phyloP scores from a whole-genome alignment of 2,113 vertebrate genomes.

The Austrofundulus limnaeus region DNA sequence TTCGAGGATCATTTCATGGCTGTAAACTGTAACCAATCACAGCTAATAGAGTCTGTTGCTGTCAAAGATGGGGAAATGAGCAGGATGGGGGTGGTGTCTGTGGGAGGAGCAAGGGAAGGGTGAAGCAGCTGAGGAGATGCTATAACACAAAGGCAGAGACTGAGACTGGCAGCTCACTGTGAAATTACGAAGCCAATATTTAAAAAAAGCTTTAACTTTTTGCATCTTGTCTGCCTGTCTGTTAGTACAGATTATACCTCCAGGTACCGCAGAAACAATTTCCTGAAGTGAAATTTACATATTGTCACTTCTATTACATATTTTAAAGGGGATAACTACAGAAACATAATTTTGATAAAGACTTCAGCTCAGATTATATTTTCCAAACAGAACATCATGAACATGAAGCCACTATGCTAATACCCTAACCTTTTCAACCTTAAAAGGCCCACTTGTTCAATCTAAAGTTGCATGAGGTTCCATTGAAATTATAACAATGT shows the following conservation, averaged over 20 bases:
- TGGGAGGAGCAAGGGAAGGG: conserved; percentile 14
- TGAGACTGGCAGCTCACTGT: conserved; percentile 52
- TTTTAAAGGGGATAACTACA: conserved; percentile 45
- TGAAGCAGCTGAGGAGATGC: conserved; percentile 33
- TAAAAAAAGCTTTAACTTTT: conserved; percentile 59
- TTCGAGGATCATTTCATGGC: conserved; percentile 62
- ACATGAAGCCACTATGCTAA: conserved; percentile 18
- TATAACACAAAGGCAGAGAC: conserved; percentile 35
- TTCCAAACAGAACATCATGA: conserved; percentile 16
- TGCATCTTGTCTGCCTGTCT: conserved; percentile 20
- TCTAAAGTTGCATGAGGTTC: too few relatives aligned
- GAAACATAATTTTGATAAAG: conserved; percentile 60
- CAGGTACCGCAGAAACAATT: conserved; percentile 50
- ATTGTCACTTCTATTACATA: conserved; percentile 42
- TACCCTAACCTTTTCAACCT: too few relatives aligned
- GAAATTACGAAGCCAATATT: conserved; percentile 63
- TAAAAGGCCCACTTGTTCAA: too few relatives aligned
- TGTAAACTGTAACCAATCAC: conserved; percentile 69
- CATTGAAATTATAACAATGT: too few relatives aligned
- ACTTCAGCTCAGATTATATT: conserved; percentile 38
- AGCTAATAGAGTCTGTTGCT: conserved; percentile 66
- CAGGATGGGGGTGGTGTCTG: neutral
- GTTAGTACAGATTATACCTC: conserved; percentile 39
- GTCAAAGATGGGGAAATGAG: conserved; percentile 47
- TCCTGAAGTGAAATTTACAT: conserved; percentile 72